Evolutionary conservation across 2,797 vertebrate genomes (phyloP).

Genomic region (Sebastes umbrosus): DNA sequence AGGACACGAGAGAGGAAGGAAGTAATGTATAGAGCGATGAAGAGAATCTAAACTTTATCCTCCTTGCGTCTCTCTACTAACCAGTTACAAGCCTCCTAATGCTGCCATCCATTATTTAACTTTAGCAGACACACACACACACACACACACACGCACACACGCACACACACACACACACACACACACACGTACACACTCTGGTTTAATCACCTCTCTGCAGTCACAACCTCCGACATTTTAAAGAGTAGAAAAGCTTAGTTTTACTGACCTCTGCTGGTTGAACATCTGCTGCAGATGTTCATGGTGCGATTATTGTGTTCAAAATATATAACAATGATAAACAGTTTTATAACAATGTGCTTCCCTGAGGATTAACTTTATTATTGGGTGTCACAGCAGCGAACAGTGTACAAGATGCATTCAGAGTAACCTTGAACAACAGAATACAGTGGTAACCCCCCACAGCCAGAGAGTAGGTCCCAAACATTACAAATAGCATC

Average conservation of each 20-base stretch:
- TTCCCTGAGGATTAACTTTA: background rate
- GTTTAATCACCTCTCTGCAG: constrained; percentile 21
- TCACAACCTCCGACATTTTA: constrained; percentile 12
- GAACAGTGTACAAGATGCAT: background rate
- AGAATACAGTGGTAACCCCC: background rate
- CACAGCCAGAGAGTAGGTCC: too few relatives aligned
- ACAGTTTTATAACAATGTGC: background rate
- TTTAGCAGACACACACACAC: constrained; percentile 6
- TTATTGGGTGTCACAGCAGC: background rate
- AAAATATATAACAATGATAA: background rate
- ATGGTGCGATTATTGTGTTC: background rate
- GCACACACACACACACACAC: background rate
- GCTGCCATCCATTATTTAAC: constrained; percentile 64
- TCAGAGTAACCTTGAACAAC: background rate
- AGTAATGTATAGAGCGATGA: background rate
- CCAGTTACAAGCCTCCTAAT: constrained; percentile 47
- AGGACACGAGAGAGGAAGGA: background rate
- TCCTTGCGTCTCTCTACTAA: constrained; percentile 8
- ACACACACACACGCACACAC: background rate
- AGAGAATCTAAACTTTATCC: constrained; percentile 39
- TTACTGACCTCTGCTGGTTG: constrained; percentile 38
- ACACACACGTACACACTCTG: background rate
- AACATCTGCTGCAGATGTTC: background rate
- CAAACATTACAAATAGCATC: background rate
- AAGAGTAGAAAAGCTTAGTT: background rate